These are phyloP conservation scores for Girardinichthys multiradiatus DNA, from an alignment of 2,113 vertebrate genomes.

Conservation along the genomic window DNA sequence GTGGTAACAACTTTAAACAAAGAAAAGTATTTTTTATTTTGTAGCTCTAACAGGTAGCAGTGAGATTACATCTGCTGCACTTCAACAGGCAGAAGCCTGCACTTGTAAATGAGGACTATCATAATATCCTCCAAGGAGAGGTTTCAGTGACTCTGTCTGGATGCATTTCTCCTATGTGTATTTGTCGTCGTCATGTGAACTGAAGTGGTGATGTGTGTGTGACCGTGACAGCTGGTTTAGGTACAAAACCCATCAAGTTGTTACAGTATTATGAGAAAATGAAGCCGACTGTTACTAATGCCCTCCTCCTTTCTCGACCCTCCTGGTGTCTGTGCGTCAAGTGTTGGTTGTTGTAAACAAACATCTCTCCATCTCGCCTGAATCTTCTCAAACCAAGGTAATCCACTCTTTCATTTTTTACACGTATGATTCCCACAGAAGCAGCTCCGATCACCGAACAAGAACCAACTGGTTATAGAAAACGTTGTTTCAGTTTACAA, in stretches of 20 bases:
- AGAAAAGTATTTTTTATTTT: conserved; percentile 31
- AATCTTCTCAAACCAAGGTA: conserved; percentile 39
- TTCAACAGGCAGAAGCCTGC: conserved; percentile 52
- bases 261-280: conserved; percentile 64
- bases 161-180: conserved; percentile 66
- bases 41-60: conserved; percentile 66
- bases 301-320: conserved; percentile 32
- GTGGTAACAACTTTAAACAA: conserved; percentile 48
- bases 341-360: conserved; percentile 59
- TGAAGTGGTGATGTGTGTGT: conserved; percentile 71
- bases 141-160: conserved; percentile 67
- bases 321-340: conserved; percentile 64
- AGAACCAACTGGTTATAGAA: conserved; percentile 47
- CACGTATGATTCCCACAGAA: conserved; percentile 33
- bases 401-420: conserved; percentile 23
- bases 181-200: conserved; percentile 62
- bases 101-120: conserved; percentile 71
- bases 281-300: conserved; percentile 72
- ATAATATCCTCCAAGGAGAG: conserved; percentile 54
- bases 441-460: conserved; percentile 44
- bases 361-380: conserved; percentile 43
- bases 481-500: conserved; percentile 63
- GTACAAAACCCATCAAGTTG: conserved; percentile 55
- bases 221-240: conserved; percentile 64
- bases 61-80: conserved; percentile 50